Base-by-base conservation (phyloP, 1,140 invertebrate genomes). In the Aporrectodea caliginosa region DNA sequence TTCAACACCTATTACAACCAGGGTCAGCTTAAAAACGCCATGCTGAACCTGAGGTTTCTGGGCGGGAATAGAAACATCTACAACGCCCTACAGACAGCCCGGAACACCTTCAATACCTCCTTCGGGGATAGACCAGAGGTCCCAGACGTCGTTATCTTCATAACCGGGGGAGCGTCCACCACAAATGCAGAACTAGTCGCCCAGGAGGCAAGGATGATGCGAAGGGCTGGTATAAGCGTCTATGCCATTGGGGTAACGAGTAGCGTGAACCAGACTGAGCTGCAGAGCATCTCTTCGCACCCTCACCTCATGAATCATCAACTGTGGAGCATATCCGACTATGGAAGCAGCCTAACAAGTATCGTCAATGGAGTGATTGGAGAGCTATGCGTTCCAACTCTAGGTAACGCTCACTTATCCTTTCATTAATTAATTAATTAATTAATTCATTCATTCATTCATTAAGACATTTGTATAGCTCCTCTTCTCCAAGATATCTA, bases 101-200 rank as follows among this genome's bases (percentile, higher is more conserved):
- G 68, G 69, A 78, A 68, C 76, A 81, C 35, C 29, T 31, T 35
- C 35, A 22, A 27, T 31, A 35, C 70, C n/a, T n/a, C n/a, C n/a
- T n/a, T n/a, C n/a, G 80, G 77, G 16, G 81, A 78, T 35, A 74
- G 84, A 12, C 30, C 75, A 27, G 78, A 78, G 32, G 81, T 81
- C 1, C 73, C 79, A 16, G 82, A 81, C 73, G 69, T 84, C 68
- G 82, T 80, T 29, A 71, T 85, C n/a, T 72, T 85, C 2, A 78
- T 85, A 29, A 84, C 84, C 0, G 43, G 43, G 22, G 22, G 43
- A 6, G 22, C 6, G 6, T 58, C 43, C 22, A 12, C 43, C 43
- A 22, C 22, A 6, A 58, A 58, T 22, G 6, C 6, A 22, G 43
- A 6, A 22, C 43, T 58, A 22, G 43, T 58, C 22, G 6, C 43